A percentile compares a stretch with the other conserved stretches of the same genome.
These are phyloP conservation scores for Monopis laevigella DNA, from an alignment of 2,888 invertebrate genomes.

Conservation along the genomic window DNA sequence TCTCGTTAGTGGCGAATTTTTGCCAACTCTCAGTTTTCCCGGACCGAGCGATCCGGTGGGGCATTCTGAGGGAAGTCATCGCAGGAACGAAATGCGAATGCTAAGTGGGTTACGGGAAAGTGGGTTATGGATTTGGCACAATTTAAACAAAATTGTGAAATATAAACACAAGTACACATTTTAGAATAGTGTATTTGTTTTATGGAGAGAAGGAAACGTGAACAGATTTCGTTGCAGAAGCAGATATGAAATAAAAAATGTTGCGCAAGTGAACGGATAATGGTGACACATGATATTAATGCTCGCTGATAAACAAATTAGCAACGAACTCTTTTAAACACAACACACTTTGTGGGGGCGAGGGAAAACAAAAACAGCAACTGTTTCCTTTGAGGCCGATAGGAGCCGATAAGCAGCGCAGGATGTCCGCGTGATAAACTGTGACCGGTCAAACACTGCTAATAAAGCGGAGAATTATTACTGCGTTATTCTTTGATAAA, in stretches of 20 bases:
- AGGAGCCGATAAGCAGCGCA: slow-evolving; percentile 36
- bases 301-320: slow-evolving; percentile 8
- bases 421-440: slow-evolving; percentile 56
- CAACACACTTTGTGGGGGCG: slow-evolving; percentile 24
- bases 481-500: too few relatives aligned
- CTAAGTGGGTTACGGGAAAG: slow-evolving; percentile 30
- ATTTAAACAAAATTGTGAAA: slow-evolving; percentile 1
- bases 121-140: slow-evolving; percentile 3
- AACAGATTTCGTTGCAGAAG: too few relatives aligned
- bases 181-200: too few relatives aligned
- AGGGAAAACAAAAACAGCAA: slow-evolving; percentile 48
- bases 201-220: too few relatives aligned
- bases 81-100: slow-evolving; percentile 43
- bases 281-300: too few relatives aligned
- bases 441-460: slow-evolving; percentile 15
- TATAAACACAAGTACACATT: too few relatives aligned
- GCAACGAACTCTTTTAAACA: slow-evolving; percentile 8
- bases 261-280: too few relatives aligned
- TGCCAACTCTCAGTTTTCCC: slow-evolving; percentile 27
- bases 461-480: slow-evolving; percentile 2
- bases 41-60: slow-evolving; percentile 20
- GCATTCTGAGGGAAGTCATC: slow-evolving; percentile 23
- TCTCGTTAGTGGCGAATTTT: slow-evolving; percentile 44
- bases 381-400: slow-evolving; percentile 55
- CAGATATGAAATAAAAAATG: too few relatives aligned